Evolutionary conservation across 2,113 vertebrate species (phyloP).

Genomic region (Herpetotheres cachinnans): DNA sequence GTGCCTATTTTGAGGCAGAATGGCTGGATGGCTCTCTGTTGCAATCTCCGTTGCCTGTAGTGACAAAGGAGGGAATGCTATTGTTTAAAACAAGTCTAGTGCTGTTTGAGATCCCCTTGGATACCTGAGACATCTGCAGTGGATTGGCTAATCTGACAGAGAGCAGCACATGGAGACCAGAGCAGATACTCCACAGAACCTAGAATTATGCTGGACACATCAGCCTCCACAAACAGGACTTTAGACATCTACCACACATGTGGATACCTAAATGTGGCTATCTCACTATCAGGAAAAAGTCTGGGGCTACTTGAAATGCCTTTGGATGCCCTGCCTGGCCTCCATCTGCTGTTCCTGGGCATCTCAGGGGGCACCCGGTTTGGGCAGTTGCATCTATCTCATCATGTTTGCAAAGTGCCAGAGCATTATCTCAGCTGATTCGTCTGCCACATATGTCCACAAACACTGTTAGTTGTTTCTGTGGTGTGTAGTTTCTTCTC

Average conservation of each 20-base stretch:
- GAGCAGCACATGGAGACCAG: background rate
- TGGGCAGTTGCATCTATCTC: background rate
- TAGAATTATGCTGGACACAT: background rate
- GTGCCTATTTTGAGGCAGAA: background rate
- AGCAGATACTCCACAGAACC: background rate
- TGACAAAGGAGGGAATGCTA: fast-evolving
- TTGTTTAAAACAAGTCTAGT: background rate
- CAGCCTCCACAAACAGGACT: background rate
- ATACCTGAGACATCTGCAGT: background rate
- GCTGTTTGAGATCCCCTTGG: background rate
- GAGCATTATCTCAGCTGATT: background rate
- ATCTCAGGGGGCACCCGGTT: background rate
- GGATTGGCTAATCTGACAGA: background rate
- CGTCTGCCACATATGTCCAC: background rate
- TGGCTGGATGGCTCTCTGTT: background rate
- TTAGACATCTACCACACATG: background rate
- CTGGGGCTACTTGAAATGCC: background rate
- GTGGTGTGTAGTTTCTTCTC: background rate
- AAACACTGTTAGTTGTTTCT: background rate
- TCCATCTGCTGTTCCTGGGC: background rate
- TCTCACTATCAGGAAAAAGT: background rate
- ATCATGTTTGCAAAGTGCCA: background rate
- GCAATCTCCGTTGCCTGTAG: background rate
- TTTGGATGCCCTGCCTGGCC: background rate
- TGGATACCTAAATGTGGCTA: background rate